Conservation (phyloP, 2,113 vertebrate genomes). For the Trogon surrucura region DNA sequence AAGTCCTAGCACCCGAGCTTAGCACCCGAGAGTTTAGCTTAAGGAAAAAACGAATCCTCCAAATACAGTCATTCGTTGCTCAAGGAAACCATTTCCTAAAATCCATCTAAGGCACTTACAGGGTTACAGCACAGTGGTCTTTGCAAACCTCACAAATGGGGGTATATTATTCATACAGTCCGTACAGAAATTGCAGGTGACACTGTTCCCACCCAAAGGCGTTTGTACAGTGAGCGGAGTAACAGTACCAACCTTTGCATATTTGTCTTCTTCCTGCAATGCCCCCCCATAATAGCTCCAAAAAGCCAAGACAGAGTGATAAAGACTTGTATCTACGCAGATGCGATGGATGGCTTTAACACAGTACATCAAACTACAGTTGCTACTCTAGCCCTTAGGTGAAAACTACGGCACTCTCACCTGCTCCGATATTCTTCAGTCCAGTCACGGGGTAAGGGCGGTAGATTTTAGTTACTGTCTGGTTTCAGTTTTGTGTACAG, state of each 20-base stretch:
- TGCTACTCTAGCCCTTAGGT: not conserved
- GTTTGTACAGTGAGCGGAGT: not conserved
- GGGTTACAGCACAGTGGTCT: not conserved
- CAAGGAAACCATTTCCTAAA: not conserved
- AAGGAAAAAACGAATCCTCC: not conserved
- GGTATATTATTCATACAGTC: not conserved
- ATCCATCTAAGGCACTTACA: accelerated
- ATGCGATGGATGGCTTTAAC: not conserved
- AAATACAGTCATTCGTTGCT: not conserved
- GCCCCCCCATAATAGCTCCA: accelerated
- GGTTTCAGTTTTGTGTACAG: not conserved
- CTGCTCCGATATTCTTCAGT: not conserved
- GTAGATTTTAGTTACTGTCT: not conserved
- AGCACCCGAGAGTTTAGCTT: not conserved
- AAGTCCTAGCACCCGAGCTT: not conserved
- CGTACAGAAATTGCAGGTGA: not conserved
- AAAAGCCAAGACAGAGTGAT: not conserved
- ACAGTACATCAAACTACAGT: not conserved
- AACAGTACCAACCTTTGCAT: not conserved
- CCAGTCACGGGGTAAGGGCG: not conserved
- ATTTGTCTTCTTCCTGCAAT: not conserved
- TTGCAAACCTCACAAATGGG: not conserved
- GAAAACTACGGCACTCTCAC: not conserved
- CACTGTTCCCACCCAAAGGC: not conserved
- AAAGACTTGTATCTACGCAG: not conserved